Evolutionary conservation across 2,797 vertebrate genomes (phyloP), one percentile per base, ranked within the genome.

Genomic region (Myotis findleyi): DNA sequence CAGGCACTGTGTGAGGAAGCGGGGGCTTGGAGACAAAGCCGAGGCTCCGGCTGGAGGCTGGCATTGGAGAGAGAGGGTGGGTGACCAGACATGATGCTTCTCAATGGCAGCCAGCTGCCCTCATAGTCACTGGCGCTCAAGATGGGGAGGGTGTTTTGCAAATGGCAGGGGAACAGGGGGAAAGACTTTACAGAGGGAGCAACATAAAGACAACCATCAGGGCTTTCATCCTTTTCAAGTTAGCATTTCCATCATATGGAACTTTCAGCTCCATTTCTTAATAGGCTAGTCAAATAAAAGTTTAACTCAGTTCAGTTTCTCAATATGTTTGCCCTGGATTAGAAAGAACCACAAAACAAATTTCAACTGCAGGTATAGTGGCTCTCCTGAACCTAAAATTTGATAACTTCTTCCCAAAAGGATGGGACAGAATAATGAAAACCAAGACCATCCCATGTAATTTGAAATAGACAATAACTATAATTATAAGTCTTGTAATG

Each of bases 341-440:
- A 91, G 55, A 95, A 64, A 91, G 55, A 95, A 64, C 49, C 38
- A 87, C 87, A 88, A 87, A 96, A 55, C 49, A 85, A 57, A 90
- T 91, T 95, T 92, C 53, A 82, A 27, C 79, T 91, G 11, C 38
- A 94, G 93, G 18, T 79, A 77, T 12, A 81, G 66, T 59, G 49
- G 55, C 27, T 93, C 59, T 94, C 53, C 69, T 49, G n/a, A 94
- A 87, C 14, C 85, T 95, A 76, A 93, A 93, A 79, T 86, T 51
- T 86, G 73, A 86, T 87, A 81, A 84, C 38, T 80, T 92, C n/a
- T 36, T 89, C 76, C 47, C 59, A 51, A 82, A 87, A 82, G 27
- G 79, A 47, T 87, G 51, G 25, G 21, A 73, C 33, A 76, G 30
- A 68, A 92, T 84, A 66, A 87, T 91, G 64, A 91, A 95, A 81